Evolutionary conservation across 2,113 vertebrate genomes (phyloP).

Genomic region (Nipponia nippon): DNA sequence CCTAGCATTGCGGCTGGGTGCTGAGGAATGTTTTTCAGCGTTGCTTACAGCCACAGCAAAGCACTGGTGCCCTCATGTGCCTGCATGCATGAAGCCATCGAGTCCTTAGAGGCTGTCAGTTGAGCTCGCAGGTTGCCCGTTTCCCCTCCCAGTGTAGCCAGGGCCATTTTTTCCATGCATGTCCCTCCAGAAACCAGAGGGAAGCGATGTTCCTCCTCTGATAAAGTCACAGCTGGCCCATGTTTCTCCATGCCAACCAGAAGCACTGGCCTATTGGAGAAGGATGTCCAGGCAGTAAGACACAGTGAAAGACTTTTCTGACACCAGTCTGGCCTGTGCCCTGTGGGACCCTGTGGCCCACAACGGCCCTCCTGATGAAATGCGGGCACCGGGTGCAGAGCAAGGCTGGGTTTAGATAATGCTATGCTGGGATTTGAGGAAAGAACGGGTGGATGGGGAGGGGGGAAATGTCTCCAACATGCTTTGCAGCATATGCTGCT

Average conservation of each 20-base stretch:
- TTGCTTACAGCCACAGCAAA: slow-evolving; percentile 6
- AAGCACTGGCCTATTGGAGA: background rate
- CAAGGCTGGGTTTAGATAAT: background rate
- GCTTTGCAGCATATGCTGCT: background rate
- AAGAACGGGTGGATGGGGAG: background rate
- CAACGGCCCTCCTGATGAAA: fast-evolving
- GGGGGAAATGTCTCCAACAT: background rate
- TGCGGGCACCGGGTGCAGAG: background rate
- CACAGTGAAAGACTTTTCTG: background rate
- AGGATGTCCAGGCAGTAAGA: background rate
- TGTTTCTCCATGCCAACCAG: background rate
- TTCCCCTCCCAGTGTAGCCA: background rate
- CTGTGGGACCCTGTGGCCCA: background rate
- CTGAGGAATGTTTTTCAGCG: background rate
- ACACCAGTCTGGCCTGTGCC: background rate
- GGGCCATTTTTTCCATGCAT: background rate
- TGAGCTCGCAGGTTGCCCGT: background rate
- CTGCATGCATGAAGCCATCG: background rate
- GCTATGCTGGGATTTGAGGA: background rate
- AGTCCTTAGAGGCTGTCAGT: background rate
- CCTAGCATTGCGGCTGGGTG: background rate
- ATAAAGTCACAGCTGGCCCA: background rate
- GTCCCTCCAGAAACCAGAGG: background rate
- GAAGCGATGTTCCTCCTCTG: background rate
- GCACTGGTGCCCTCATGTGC: slow-evolving; percentile 33